Base-by-base conservation (phyloP, 1,140 invertebrate genomes). In the Patella vulgata region DNA sequence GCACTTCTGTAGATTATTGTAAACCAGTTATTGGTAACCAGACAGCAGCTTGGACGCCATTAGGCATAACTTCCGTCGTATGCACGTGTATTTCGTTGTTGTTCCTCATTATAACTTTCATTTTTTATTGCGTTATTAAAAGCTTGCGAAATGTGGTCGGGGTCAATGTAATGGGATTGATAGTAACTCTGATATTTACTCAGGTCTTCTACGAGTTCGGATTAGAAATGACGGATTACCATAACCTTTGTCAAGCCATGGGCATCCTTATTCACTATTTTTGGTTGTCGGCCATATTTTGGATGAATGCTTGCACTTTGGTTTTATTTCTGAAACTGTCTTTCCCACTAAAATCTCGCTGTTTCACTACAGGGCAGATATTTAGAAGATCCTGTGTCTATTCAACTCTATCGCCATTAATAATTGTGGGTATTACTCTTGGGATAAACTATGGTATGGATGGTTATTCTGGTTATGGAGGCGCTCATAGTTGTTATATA, bases 81-180 rank as follows among this genome's bases (percentile, higher is more conserved):
- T 31, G 55, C 28, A 47, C 55, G 25, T 57, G 55, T 31, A 19
- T 57, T 2, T 57, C 55, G 17, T 28, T 57, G 27, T 14, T 47
- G 6, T 30, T 42, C 19, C 28, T 57, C 9, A 30, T 46, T 30
- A 23, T 23, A 21, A 44, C 46, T 3, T 25, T 57, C 5, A 42
- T 57, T 23, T 28, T 44, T 25, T 57, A 57, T 21, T 3, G 19
- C 9, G 25, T 30, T 12, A 30, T 57, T 9, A 8, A 42, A n/a
- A 30, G 30, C 3, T 42, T 57, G 33, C 27, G 55, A 47, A 30
- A 42, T 8, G 55, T 42, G 0, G 23, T 44, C 3, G 55, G 55
- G 12, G 40, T 23, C 30, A 46, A 42, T 42, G 46, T 44, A 3
- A 39, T 57, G 42, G 55, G 40, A 23, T 46, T 57, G 42, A 14